Percentiles rank a stretch among this genome's conserved stretches.
These are phyloP conservation scores for Mactromeris polynyma DNA, from an alignment of 2,888 invertebrate species.

Conservation along the genomic window DNA sequence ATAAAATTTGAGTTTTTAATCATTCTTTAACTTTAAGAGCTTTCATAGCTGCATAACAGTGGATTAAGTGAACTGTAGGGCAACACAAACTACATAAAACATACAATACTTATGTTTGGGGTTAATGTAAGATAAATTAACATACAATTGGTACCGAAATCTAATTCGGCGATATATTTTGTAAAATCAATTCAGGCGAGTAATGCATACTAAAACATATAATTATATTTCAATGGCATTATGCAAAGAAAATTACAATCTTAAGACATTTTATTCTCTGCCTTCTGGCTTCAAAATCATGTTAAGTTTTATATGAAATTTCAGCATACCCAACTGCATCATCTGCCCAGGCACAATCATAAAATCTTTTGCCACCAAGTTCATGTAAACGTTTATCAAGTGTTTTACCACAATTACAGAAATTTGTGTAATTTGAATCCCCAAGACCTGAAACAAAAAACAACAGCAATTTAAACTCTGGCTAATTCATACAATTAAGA, in stretches of 20 bases:
- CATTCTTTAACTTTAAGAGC: no score
- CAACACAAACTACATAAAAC: no score
- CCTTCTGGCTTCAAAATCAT: neutral
- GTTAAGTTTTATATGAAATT: neutral
- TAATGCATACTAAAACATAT: neutral
- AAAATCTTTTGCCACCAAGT: constrained; percentile 88
- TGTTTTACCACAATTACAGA: constrained; percentile 88
- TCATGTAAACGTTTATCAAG: constrained; percentile 87
- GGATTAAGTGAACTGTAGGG: no score
- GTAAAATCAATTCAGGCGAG: no score
- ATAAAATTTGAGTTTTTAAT: no score
- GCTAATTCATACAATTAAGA: no score
- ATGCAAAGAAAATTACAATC: neutral
- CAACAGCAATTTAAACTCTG: no score
- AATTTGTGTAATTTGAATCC: constrained; percentile 89
- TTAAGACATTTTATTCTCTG: neutral
- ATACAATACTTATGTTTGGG: no score
- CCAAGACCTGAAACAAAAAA: constrained; percentile 88
- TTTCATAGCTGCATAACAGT: no score
- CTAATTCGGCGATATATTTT: no score
- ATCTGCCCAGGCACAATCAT: constrained; percentile 88
- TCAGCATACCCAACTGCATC: constrained; percentile 88
- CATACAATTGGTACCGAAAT: neutral
- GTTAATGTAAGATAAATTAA: no score
- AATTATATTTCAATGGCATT: neutral